Base-by-base conservation (phyloP, 1,140 invertebrate species). In the Cyclargus thomasi region DNA sequence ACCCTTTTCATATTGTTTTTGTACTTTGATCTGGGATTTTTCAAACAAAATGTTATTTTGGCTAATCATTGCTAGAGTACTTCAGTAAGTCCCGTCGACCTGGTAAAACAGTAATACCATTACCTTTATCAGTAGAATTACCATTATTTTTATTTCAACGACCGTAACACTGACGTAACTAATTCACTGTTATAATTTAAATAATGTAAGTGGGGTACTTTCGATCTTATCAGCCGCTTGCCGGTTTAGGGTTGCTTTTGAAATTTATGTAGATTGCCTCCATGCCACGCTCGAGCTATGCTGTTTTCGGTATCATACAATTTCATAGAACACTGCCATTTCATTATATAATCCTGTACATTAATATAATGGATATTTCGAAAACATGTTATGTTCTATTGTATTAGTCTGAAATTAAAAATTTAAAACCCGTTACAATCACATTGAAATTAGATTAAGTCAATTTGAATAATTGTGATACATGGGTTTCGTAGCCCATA, bases 231-330 rank as follows among this genome's bases (percentile, higher is more conserved):
- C 39, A 47, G 14, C 39, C 39, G 3, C 39, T 8, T 2, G 10
- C 11, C 39, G 39, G 39, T 47, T 47, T 47, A 14, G 39, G 39
- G 39, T 47, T 47, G 39, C 39, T 47, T 47, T 47, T 47, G 10
- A 47, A 47, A 47, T 47, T 47, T 47, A 47, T 47, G 39, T 47
- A 47, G 39, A 47, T 47, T 47, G 39, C 39, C 39, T 47, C 39
- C 39, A 47, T 47, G 14, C 39, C 8, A 4, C 39, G 39, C 14
- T 4, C 39, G 39, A 29, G 29, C 8, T 47, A 47, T 11, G 39
- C 14, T 47, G 14, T 47, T 47, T 47, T 47, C 11, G 8, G 39
- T 16, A 47, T 14, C 11, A 16, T 47, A 11, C 39, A 14, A 16
- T 47, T 47, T 47, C 14, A 47, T 47, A 47, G 5, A 47, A 47